Evolutionary conservation across 2,888 invertebrate genomes (phyloP).

Genomic region (Lasioglossum morio): DNA sequence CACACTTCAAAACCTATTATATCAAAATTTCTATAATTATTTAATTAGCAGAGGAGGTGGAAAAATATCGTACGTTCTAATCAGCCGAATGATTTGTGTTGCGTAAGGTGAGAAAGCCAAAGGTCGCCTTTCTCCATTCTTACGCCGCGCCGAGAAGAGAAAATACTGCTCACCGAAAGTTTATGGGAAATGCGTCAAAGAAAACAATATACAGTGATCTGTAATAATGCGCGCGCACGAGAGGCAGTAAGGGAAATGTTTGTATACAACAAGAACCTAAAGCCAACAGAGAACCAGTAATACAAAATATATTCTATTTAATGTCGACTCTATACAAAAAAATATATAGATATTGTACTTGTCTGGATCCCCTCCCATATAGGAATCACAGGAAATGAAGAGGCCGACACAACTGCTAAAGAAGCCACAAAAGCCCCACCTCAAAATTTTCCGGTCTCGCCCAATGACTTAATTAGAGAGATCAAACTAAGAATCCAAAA

Average conservation of each 20-base stretch:
- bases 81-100: background rate
- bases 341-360: no score
- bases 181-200: background rate
- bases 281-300: no score
- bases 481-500: no score
- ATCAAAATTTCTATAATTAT: background rate
- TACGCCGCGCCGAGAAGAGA: background rate
- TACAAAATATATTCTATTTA: no score
- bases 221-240: background rate
- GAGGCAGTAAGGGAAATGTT: background rate
- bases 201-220: no score
- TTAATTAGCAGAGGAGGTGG: background rate
- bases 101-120: background rate
- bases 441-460: no score
- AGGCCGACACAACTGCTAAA: no score
- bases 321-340: no score
- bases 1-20: conserved; percentile 88
- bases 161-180: background rate
- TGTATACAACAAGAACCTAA: background rate
- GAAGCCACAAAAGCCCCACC: no score
- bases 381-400: no score
- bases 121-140: background rate
- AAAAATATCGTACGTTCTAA: background rate
- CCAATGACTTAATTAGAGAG: no score
- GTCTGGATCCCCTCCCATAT: no score